Percentiles rank a stretch among this genome's conserved stretches.
Evolutionary conservation across 2,113 vertebrate genomes (phyloP).

Genomic region (Gymnocephalus cernua): DNA sequence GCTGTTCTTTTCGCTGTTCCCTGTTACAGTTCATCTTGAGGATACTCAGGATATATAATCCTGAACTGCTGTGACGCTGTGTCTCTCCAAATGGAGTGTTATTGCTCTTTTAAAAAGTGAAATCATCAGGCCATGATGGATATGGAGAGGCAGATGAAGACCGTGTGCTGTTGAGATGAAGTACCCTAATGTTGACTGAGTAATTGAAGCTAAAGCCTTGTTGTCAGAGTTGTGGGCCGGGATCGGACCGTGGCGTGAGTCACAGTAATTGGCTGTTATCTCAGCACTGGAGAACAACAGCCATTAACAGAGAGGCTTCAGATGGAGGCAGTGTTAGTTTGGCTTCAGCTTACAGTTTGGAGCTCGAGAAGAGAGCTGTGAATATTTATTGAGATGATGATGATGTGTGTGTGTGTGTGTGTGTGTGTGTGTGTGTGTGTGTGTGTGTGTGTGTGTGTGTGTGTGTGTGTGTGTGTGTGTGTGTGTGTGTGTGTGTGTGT

Average conservation of each 20-base stretch:
- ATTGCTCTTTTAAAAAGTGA: not conserved
- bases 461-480: too few relatives aligned
- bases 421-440: too few relatives aligned
- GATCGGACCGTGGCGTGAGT: constrained; percentile 44
- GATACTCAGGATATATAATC: not conserved
- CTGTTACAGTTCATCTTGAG: too few relatives aligned
- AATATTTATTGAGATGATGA: constrained; percentile 32
- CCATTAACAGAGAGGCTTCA: constrained; percentile 59
- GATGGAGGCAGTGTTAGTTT: constrained; percentile 37
- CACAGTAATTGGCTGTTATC: constrained; percentile 68
- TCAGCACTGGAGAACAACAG: constrained; percentile 62
- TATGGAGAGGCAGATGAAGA: constrained; percentile 25
- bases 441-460: too few relatives aligned
- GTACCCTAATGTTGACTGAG: constrained; percentile 49
- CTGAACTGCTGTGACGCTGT: not conserved
- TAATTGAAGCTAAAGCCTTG: constrained; percentile 56
- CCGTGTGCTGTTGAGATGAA: constrained; percentile 37
- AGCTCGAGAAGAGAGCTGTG: constrained; percentile 14
- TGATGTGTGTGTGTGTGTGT: not conserved
- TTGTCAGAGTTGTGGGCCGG: constrained; percentile 40
- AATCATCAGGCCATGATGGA: not conserved
- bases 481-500: too few relatives aligned
- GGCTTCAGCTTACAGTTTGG: constrained; percentile 31
- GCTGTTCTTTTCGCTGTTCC: too few relatives aligned
- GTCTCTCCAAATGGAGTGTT: not conserved